These are phyloP conservation scores for Pachydiplax longipennis DNA, from an alignment of 2,888 invertebrate species.

Conservation along the genomic window DNA sequence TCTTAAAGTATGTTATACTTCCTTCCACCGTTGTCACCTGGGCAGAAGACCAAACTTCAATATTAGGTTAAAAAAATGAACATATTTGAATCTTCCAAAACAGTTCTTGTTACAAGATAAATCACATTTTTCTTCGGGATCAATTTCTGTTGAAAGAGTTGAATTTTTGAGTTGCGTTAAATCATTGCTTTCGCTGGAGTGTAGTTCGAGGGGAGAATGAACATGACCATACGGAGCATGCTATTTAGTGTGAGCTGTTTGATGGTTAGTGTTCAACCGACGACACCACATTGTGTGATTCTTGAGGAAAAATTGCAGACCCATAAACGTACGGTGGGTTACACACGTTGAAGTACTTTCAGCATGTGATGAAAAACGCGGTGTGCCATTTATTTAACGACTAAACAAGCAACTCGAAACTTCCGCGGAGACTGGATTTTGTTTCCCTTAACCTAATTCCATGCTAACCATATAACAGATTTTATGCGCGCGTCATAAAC, in stretches of 20 bases:
- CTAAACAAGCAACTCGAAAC: background rate
- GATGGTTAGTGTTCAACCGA: background rate
- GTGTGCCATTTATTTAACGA: background rate
- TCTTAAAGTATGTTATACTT: too few relatives aligned
- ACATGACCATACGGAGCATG: background rate
- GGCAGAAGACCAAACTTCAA: too few relatives aligned
- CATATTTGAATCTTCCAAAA: too few relatives aligned
- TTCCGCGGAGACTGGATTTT: background rate
- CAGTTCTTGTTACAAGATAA: too few relatives aligned
- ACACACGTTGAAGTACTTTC: background rate
- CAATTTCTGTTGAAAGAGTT: too few relatives aligned
- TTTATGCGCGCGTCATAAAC: too few relatives aligned
- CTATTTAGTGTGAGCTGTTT: background rate
- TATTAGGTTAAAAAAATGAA: too few relatives aligned
- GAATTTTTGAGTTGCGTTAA: too few relatives aligned
- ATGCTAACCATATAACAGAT: too few relatives aligned
- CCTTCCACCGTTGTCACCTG: too few relatives aligned
- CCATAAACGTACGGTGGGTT: background rate
- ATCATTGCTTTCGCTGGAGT: too few relatives aligned
- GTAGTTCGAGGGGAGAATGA: background rate
- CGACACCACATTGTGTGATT: background rate
- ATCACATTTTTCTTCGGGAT: too few relatives aligned
- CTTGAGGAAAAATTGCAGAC: background rate
- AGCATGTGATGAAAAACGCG: background rate
- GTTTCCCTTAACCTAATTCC: background rate